These are phyloP conservation scores for Physella acuta DNA, from an alignment of 1,140 invertebrate species.

Conservation along the genomic window DNA sequence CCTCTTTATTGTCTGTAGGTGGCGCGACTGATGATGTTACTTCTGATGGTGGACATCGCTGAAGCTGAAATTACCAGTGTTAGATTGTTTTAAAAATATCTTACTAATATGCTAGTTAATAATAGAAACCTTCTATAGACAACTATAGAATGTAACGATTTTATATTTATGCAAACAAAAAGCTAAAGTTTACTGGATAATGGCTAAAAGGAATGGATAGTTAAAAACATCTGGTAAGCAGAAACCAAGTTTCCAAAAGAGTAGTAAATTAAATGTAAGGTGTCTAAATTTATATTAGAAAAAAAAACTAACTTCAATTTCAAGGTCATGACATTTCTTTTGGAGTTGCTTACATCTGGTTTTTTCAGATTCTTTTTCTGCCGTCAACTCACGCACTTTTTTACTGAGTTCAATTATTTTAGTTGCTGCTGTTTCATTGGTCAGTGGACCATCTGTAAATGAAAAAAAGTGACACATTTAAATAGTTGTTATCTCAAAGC, in stretches of 20 bases:
- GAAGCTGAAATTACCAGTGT: neutral
- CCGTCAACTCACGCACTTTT: slow-evolving; percentile 56
- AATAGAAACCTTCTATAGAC: neutral
- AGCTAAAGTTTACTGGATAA: neutral
- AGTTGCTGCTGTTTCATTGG: slow-evolving; percentile 56
- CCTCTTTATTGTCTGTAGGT: slow-evolving; percentile 28
- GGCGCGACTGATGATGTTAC: neutral
- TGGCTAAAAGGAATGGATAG: neutral
- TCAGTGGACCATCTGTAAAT: slow-evolving; percentile 28
- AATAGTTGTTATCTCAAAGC: neutral
- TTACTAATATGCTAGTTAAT: neutral
- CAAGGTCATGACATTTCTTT: slow-evolving; percentile 55
- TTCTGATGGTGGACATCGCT: slow-evolving; percentile 10
- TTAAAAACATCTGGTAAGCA: neutral
- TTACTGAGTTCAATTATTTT: slow-evolving; percentile 61
- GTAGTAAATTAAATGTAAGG: neutral
- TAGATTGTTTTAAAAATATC: too few relatives aligned
- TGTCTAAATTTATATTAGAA: neutral
- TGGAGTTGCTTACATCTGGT: slow-evolving; percentile 53
- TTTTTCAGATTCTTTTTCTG: slow-evolving; percentile 56
- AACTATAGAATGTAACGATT: neutral
- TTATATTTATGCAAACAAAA: neutral
- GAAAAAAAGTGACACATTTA: too few relatives aligned
- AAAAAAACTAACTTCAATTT: slow-evolving; percentile 54
- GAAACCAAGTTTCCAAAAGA: neutral